Base-by-base conservation (phyloP, 2,113 vertebrate species). In the Labeo catla region DNA sequence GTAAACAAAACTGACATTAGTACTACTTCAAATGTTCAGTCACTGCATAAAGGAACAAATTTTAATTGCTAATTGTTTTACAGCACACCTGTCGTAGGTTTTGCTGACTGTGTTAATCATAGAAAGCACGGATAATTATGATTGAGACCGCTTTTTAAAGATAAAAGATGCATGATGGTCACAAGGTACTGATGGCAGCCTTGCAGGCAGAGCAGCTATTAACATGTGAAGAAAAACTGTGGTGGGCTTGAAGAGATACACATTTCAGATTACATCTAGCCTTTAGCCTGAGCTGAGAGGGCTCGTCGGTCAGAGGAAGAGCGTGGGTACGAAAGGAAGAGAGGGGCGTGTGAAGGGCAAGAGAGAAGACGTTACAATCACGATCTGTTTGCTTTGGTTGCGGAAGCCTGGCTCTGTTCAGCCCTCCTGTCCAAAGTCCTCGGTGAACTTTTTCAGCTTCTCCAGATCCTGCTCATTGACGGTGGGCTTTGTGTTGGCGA, bases 341-440 rank as follows among this genome's bases (percentile, higher is more conserved):
- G 81, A 89, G 81, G 47, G 68, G 15, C 8, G 15, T 83, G 91
- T 76, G 89, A 85, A 92, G 13, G 90, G 85, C 90, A 83, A 92
- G 8, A 90, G 86, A 83, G 43, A 73, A 84, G 76, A 83, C 45
- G 78, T 90, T 84, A 93, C 87, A 89, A 92, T 93, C 88, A 90
- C 83, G 91, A 91, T 86, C 88, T 63, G 63, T 91, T 91, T 91
- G 90, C 92, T 95, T 94, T 91, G 92, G 91, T 92, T 92, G 86
- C 9, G 16, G 83, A 72, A 83, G 78, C 21, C 92, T 83, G 89
- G 89, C 84, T 54, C 65, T 39, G 61, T 90, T 96, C 96, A 99
- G 92, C 98, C 98, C 93, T 99, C 98, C 91, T 99, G 98, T 90
- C 98, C 98, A 93, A 99, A 99, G 89, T 99, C 98, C 84, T 99